phyloP scores from a whole-genome alignment of 2,797 vertebrate species.

The Acridotheres tristis region DNA sequence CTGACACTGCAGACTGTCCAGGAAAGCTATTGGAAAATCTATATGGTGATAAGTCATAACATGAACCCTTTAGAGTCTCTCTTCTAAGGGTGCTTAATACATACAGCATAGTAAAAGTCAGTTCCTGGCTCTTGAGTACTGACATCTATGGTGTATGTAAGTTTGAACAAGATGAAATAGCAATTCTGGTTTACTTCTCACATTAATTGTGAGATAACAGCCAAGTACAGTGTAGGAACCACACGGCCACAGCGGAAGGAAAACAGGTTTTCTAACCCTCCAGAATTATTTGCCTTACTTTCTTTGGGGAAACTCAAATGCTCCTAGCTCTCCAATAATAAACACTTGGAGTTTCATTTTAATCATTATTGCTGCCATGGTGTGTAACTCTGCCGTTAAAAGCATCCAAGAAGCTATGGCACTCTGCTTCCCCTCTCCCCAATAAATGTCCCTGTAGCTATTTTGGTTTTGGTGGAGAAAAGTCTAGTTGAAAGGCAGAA shows the following conservation, averaged over 20 bases:
- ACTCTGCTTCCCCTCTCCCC: conserved; percentile 4
- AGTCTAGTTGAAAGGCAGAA: conserved; percentile 57
- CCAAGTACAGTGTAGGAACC: background rate
- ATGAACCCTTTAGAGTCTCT: conserved; percentile 45
- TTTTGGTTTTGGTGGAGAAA: conserved; percentile 27
- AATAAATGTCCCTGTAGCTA: conserved; percentile 19
- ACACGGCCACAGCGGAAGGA: background rate
- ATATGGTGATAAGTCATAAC: conserved; percentile 60
- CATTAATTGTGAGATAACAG: conserved; percentile 16
- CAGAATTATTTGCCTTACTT: background rate
- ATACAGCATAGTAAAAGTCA: conserved; percentile 10
- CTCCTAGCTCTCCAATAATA: conserved; percentile 24
- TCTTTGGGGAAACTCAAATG: background rate
- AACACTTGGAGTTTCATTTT: background rate
- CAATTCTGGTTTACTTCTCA: background rate
- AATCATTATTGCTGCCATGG: background rate
- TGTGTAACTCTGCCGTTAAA: background rate
- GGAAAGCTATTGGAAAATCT: conserved; percentile 69
- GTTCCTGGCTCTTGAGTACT: background rate
- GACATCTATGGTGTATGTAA: background rate
- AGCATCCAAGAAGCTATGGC: conserved; percentile 37
- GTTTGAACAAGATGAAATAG: conserved; percentile 16
- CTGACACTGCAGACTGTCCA: conserved; percentile 61
- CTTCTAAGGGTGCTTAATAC: conserved; percentile 34
- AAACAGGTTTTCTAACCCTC: background rate